Evolutionary conservation across 2,888 invertebrate species (phyloP), one percentile per base, ranked within the genome.

Genomic region (Matsumyia berberina): DNA sequence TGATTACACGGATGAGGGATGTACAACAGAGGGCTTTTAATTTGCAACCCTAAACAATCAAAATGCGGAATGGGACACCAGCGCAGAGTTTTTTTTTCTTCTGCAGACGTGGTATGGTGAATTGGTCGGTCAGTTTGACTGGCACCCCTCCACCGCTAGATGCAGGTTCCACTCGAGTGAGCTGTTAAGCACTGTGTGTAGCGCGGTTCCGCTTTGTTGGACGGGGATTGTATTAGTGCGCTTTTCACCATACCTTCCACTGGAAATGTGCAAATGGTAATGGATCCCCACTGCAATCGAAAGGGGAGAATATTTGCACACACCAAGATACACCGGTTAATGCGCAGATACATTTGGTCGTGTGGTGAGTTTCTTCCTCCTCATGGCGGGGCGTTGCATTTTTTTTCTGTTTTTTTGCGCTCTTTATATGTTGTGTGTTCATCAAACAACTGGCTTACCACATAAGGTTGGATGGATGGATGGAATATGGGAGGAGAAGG

Each of bases 401-500:
- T 78, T 73, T 29, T 17, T 64, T 17, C 44, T 49, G 42, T 33
- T 11, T 31, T 44, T 58, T 35, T n/a, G 0, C 42, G 60, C 37
- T 69, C 11, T 42, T 33, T 35, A 51, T 53, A 35, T 62, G 62
- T 55, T 78, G 70, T 78, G 70, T 78, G 49, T 79, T 72, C 83
- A 57, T 83, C 73, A 79, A 79, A 83, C 83, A 83, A 79, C 83
- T 78, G 78, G 83, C 83, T 79, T 79, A 74, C 83, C 83, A 83
- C 83, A 73, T 79, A 79, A 83, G 79, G 83, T 79, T 69, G 80
- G 53, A 55, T 76, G 24, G 24, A n/a, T n/a, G n/a, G n/a, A n/a
- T n/a, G n/a, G 53, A 85, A 85, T 80, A 85, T 85, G 80, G 85
- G 85, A 85, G 85, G 85, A 85, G 85, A 85, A 80, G 85, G 85